phyloP scores from a whole-genome alignment of 2,888 invertebrate species.

The Bugula neritina region DNA sequence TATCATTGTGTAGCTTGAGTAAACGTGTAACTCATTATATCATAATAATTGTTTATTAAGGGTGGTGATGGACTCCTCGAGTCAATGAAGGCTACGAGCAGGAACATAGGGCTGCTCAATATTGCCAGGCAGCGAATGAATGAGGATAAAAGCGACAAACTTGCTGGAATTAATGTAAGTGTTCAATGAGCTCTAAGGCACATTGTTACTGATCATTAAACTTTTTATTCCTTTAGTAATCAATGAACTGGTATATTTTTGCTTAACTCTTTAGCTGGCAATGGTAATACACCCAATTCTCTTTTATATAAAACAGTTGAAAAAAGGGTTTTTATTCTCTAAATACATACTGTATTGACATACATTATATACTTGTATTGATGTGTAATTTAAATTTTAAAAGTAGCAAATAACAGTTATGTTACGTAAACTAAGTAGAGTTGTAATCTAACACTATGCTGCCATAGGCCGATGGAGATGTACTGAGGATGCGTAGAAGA shows the following conservation, averaged over 20 bases:
- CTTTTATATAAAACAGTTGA: too few species aligned
- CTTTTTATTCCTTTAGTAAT: too few species aligned
- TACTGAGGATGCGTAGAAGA: constrained; percentile 46
- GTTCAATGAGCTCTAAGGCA: too few species aligned
- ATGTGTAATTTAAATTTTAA: background rate
- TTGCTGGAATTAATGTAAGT: constrained; percentile 37
- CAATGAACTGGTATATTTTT: too few species aligned
- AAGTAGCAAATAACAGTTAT: background rate
- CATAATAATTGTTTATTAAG: constrained; percentile 36
- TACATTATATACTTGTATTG: too few species aligned
- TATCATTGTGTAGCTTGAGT: too few species aligned
- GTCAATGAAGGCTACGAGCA: constrained; percentile 47
- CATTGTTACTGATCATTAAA: too few species aligned
- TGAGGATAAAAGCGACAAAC: constrained; percentile 48
- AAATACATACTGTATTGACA: too few species aligned
- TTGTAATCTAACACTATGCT: background rate
- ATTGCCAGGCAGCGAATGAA: constrained; percentile 41
- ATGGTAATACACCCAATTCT: too few species aligned
- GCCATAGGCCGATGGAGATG: constrained; percentile 37
- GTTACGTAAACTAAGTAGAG: background rate
- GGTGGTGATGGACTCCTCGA: constrained; percentile 46
- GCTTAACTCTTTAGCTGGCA: too few species aligned
- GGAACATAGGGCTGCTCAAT: constrained; percentile 48
- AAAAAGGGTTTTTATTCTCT: too few species aligned
- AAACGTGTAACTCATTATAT: too few species aligned